phyloP scores from a whole-genome alignment of 2,888 invertebrate genomes.

The Anagyrus pseudococci region DNA sequence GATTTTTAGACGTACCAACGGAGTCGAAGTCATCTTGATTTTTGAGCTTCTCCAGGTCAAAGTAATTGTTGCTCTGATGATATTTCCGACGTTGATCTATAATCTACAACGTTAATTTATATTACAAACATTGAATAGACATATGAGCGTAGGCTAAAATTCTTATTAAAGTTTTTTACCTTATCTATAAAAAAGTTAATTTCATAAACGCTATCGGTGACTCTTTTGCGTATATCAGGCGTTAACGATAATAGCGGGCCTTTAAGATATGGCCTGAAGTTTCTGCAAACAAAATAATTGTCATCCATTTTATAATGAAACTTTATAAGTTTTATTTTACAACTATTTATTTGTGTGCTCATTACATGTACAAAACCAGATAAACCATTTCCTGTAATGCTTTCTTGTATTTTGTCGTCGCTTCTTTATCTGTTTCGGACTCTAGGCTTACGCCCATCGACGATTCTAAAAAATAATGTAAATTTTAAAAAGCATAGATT shows the following conservation, averaged over 20 bases:
- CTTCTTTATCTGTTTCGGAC: background rate
- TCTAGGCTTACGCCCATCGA: conserved; percentile 30
- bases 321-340: conserved; percentile 25
- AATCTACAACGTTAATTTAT: conserved; percentile 31
- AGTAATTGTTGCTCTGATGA: conserved; percentile 31
- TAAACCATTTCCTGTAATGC: conserved; percentile 17
- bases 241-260: too few species aligned
- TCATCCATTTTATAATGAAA: too few species aligned
- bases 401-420: conserved; percentile 18
- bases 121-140: too few species aligned
- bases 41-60: conserved; percentile 14
- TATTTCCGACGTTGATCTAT: conserved; percentile 38
- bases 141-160: too few species aligned
- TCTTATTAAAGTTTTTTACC: too few species aligned
- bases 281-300: too few species aligned
- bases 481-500: background rate
- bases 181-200: too few species aligned
- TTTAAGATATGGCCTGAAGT: too few species aligned
- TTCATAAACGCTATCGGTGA: too few species aligned
- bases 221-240: too few species aligned
- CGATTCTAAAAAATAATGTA: conserved; percentile 27
- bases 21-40: background rate
- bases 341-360: background rate
- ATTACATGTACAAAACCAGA: conserved; percentile 19
- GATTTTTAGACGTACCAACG: too few species aligned